Percentiles rank a stretch among this genome's conserved stretches.
phyloP scores from a whole-genome alignment of 2,888 invertebrate species.

The Norana najaformis region DNA sequence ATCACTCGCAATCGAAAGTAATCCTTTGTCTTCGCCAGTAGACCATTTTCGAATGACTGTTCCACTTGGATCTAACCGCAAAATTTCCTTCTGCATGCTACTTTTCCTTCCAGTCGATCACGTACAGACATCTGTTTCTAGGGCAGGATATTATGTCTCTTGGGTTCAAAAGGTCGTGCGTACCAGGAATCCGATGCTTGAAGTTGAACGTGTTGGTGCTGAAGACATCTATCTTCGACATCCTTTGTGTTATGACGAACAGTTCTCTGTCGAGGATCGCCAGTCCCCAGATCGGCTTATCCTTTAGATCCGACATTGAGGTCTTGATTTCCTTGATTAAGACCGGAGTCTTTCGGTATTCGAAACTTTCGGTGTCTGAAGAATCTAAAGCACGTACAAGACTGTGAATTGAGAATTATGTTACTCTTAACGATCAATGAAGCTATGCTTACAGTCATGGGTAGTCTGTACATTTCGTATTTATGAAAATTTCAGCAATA shows the following conservation, averaged over 20 bases:
- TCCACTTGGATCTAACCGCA: background rate
- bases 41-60: background rate
- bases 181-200: background rate
- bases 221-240: background rate
- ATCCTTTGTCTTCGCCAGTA: background rate
- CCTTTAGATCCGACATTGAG: no score
- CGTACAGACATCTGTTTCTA: background rate
- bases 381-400: no score
- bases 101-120: background rate
- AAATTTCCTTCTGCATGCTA: background rate
- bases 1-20: no score
- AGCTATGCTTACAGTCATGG: no score
- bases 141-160: background rate
- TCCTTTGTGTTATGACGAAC: background rate
- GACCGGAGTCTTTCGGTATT: no score
- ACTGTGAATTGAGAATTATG: no score
- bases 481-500: no score
- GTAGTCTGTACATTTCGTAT: no score
- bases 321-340: no score
- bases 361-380: no score
- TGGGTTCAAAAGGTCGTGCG: background rate
- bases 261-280: background rate
- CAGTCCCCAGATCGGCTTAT: background rate
- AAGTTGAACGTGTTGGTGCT: background rate
- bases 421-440: no score